A percentile compares a stretch with the other conserved stretches of the same genome.
These are phyloP conservation scores for Tuta absoluta DNA, from an alignment of 2,888 invertebrate species.

Conservation along the genomic window DNA sequence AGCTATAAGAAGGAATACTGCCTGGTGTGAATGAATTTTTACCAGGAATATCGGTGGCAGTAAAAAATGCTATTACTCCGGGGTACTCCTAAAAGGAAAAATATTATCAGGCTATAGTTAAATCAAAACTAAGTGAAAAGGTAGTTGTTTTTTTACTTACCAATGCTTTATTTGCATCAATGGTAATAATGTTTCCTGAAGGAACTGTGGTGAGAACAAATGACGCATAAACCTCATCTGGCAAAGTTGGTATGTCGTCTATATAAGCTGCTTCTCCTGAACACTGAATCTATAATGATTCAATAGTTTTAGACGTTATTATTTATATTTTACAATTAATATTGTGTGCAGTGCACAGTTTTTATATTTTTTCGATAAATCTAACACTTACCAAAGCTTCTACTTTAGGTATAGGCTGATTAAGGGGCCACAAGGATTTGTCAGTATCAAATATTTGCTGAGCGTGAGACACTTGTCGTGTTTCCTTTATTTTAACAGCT, in stretches of 20 bases:
- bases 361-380: too few species aligned
- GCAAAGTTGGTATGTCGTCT: constrained; percentile 80
- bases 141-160: too few species aligned
- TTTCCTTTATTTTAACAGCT: constrained; percentile 39
- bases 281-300: constrained; percentile 74
- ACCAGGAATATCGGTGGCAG: constrained; percentile 85
- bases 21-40: constrained; percentile 77
- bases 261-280: constrained; percentile 85
- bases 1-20: neutral
- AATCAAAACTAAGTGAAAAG: too few species aligned
- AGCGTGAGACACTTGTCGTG: constrained; percentile 70
- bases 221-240: constrained; percentile 84
- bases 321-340: too few species aligned
- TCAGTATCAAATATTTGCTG: constrained; percentile 83
- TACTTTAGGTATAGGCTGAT: constrained; percentile 50
- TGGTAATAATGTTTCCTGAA: constrained; percentile 76
- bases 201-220: constrained; percentile 79
- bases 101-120: too few species aligned
- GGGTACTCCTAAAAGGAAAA: neutral
- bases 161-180: constrained; percentile 83
- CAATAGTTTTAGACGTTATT: too few species aligned
- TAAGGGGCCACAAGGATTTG: constrained; percentile 79
- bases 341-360: too few species aligned
- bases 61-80: constrained; percentile 83
- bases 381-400: constrained; percentile 73